A percentile compares a stretch with the other conserved stretches of the same genome.
Conservation (phyloP, 35 echinoderm and acorn worm genomes). For the Amphiura filiformis region DNA sequence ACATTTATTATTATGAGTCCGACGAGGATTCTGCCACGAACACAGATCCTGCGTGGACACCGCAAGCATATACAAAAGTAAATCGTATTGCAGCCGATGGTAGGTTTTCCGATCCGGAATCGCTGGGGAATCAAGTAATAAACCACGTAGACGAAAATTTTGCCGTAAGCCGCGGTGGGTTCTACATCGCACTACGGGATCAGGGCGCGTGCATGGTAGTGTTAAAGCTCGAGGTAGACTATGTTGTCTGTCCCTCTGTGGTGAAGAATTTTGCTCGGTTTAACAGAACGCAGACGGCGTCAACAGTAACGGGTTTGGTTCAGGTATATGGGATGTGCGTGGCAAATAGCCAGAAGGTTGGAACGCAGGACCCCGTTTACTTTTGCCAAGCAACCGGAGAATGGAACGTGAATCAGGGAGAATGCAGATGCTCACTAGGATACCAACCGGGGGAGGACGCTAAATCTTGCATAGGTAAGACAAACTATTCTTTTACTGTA, state of each 20-base stretch:
- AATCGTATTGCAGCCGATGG: slow-evolving; percentile 55
- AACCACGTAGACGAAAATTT: slow-evolving; percentile 56
- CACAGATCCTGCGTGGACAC: slow-evolving; percentile 17
- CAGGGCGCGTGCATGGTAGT: slow-evolving; percentile 89
- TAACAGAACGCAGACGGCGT: slow-evolving; percentile 57
- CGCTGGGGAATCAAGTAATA: slow-evolving; percentile 15
- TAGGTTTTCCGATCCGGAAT: slow-evolving; percentile 44
- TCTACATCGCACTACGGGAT: slow-evolving; percentile 88
- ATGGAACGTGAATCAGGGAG: slow-evolving; percentile 58
- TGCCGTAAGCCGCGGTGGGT: slow-evolving; percentile 53
- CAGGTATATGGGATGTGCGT: slow-evolving; percentile 73
- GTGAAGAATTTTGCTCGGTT: slow-evolving; percentile 77
- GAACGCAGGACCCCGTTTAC: slow-evolving; percentile 20
- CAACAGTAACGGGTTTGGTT: slow-evolving; percentile 12
- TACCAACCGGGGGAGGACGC: slow-evolving; percentile 40
- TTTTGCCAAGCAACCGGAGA: slow-evolving; percentile 65
- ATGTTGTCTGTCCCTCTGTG: slow-evolving; percentile 63
- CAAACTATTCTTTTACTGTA: background rate
- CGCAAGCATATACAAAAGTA: slow-evolving; percentile 46
- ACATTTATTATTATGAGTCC: slow-evolving; percentile 66
- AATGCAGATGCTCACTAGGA: slow-evolving; percentile 76
- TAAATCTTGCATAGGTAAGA: background rate
- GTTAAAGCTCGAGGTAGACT: slow-evolving; percentile 49
- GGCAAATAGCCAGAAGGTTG: slow-evolving; percentile 53
- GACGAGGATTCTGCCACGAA: slow-evolving; percentile 27